Percentiles rank a stretch among this genome's conserved stretches.
These are phyloP conservation scores for Orchestia grillus DNA, from an alignment of 1,140 invertebrate species.

Conservation along the genomic window DNA sequence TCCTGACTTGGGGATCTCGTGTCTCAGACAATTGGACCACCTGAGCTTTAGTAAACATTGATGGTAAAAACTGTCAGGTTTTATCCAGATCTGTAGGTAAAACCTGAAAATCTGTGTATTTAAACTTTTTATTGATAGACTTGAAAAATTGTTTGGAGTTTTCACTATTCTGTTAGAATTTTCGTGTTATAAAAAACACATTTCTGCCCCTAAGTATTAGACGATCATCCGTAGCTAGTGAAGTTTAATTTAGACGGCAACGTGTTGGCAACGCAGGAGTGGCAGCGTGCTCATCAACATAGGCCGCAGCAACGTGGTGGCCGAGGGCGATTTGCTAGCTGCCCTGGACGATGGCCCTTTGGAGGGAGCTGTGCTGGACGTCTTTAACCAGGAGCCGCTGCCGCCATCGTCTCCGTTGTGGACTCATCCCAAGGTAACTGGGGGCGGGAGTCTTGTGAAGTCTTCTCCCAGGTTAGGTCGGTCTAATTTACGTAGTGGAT, in stretches of 20 bases:
- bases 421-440: constrained; percentile 72
- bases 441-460: not conserved
- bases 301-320: constrained; percentile 75
- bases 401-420: constrained; percentile 74
- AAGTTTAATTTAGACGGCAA: not conserved
- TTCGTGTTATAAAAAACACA: no score
- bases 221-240: no score
- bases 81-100: no score
- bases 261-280: constrained; percentile 67
- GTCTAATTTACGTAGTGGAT: not conserved
- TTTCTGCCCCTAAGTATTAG: no score
- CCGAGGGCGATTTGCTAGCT: constrained; percentile 73
- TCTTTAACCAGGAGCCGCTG: constrained; percentile 76
- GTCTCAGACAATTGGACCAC: no score
- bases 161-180: no score
- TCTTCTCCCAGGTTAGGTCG: not conserved
- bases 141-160: no score
- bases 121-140: no score
- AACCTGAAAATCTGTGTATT: no score
- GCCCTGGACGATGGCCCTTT: constrained; percentile 76
- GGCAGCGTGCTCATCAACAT: constrained; percentile 75
- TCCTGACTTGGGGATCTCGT: no score
- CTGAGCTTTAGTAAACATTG: no score
- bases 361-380: constrained; percentile 76
- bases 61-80: no score